Conservation (phyloP, 1,140 invertebrate genomes). For the Bombus pascuorum region DNA sequence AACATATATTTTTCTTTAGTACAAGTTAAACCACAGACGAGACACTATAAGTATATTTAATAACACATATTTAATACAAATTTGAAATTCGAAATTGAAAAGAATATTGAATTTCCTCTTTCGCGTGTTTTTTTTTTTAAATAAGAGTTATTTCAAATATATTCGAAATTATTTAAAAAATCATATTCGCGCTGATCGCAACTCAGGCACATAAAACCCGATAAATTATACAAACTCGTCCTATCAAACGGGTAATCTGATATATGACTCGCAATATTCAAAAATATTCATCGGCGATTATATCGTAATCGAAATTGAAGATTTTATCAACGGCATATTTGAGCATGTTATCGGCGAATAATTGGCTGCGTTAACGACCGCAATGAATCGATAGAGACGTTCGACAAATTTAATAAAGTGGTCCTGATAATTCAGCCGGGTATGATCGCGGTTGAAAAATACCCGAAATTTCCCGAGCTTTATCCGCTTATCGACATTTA, state of each 20-base stretch:
- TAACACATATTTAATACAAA: too few species aligned
- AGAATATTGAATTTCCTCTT: too few species aligned
- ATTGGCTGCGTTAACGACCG: conserved; percentile 15
- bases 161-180: too few species aligned
- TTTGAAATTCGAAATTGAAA: too few species aligned
- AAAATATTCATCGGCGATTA: neutral
- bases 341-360: conserved; percentile 26
- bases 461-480: conserved; percentile 49
- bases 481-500: conserved; percentile 66
- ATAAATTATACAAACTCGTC: neutral
- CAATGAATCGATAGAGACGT: conserved; percentile 45
- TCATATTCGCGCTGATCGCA: too few species aligned
- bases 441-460: conserved; percentile 57
- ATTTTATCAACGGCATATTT: conserved; percentile 7
- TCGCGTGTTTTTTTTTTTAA: too few species aligned
- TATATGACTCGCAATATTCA: neutral
- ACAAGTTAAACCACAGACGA: too few species aligned
- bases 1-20: too few species aligned
- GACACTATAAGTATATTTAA: too few species aligned
- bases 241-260: neutral
- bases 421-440: conserved; percentile 7
- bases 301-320: neutral
- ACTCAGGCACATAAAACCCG: too few species aligned
- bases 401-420: conserved; percentile 31
- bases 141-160: too few species aligned